A percentile compares a stretch with the other conserved stretches of the same genome.
These are phyloP conservation scores for Drosophila varians DNA, from an alignment of 1,140 invertebrate genomes.

Conservation along the genomic window DNA sequence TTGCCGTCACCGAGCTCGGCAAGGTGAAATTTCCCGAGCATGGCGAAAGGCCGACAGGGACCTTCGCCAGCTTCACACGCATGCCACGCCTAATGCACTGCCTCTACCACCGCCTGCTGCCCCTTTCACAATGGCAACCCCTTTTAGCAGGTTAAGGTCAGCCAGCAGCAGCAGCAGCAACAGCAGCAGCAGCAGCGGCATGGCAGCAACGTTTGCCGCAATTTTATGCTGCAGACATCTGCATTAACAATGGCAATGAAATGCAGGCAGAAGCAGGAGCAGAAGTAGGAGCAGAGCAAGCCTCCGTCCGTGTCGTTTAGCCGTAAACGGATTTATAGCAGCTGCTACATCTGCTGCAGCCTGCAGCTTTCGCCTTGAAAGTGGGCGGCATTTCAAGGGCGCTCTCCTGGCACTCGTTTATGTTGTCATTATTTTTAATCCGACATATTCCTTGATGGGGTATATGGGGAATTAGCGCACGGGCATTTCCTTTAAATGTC, in stretches of 20 bases:
- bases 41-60: constrained; percentile 34
- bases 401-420: constrained; percentile 56
- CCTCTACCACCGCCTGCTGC: no score
- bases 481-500: constrained; percentile 48
- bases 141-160: constrained; percentile 70
- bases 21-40: constrained; percentile 56
- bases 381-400: constrained; percentile 48
- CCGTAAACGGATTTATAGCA: constrained; percentile 73
- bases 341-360: constrained; percentile 24
- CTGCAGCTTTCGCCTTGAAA: constrained; percentile 51
- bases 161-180: constrained; percentile 16
- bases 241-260: constrained; percentile 75
- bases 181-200: constrained; percentile 22
- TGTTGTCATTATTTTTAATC: constrained; percentile 75
- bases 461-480: constrained; percentile 52
- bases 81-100: constrained; percentile 56
- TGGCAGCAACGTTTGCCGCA: constrained; percentile 46
- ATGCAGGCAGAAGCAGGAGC: constrained; percentile 29
- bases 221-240: constrained; percentile 74
- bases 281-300: not conserved
- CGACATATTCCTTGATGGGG: constrained; percentile 37
- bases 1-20: constrained; percentile 58
- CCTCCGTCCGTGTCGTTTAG: constrained; percentile 58
- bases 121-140: constrained; percentile 14
- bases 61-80: constrained; percentile 54